Evolutionary conservation across 2,797 vertebrate species (phyloP), one percentile per base, ranked within the genome.

Genomic region (Chromis chromis): DNA sequence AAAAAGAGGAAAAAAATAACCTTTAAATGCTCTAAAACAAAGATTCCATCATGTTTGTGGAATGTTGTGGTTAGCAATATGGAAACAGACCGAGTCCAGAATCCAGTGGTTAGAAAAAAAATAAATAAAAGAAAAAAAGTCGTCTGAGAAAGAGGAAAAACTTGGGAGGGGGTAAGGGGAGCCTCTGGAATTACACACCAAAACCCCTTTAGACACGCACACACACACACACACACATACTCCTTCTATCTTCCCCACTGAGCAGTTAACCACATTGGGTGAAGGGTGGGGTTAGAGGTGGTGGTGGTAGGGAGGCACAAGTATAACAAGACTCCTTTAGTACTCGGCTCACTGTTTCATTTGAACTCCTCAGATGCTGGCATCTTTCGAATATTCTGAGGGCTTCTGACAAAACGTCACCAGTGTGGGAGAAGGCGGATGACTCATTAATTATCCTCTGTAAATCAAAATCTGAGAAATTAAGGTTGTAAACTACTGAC

Each of bases 31-130:
- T 83, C 71, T 91, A 76, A 91, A 94, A 94, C 92, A 88, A 94
- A 94, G 90, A 94, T 96, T 94, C 94, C 94, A 94, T 95, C 95
- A 95, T 94, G 94, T 94, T 94, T 94, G 90, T 93, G 94, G 94
- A 95, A 96, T 95, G 93, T 66, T 85, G 94, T 86, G 94, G 93
- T 93, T 89, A 82, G 88, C 81, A 93, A 93, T 95, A 95, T 95
- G 93, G 95, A 94, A 95, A 95, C 91, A 91, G 89, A 93, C 88
- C 33, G 75, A 79, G 83, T 91, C 86, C 81, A 93, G 85, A 94
- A 93, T 92, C 86, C 89, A 88, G 91, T 82, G 93, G 92, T 94
- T 92, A 89, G 81, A 90, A 92, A 89, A 93, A 81, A 91, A 92
- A 90, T 82, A 88, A 91, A 93, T 89, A 94, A 65, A 86, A 87